A percentile compares a stretch with the other conserved stretches of the same genome.
Evolutionary conservation across 2,888 invertebrate species (phyloP).

Genomic region (Ptilodon capucinus): DNA sequence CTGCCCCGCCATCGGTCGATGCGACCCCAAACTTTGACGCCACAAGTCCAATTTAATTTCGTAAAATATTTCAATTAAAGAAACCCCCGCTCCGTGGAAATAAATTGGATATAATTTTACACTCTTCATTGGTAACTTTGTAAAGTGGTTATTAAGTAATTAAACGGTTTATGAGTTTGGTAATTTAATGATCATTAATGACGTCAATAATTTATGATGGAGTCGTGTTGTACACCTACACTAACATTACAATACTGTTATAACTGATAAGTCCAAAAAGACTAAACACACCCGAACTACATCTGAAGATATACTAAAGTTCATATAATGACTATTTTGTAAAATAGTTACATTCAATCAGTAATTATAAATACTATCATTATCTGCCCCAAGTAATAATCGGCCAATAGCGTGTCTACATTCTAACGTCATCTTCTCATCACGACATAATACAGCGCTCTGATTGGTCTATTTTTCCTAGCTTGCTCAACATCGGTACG

Average conservation of each 20-base stretch:
- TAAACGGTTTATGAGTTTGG: not conserved
- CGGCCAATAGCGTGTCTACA: not conserved
- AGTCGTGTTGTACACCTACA: not conserved
- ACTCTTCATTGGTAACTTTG: conserved; percentile 6
- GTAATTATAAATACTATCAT: too few species aligned
- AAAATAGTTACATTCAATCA: too few species aligned
- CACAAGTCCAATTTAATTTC: conserved; percentile 20
- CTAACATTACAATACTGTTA: not conserved
- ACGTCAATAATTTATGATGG: not conserved
- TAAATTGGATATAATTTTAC: conserved; percentile 11
- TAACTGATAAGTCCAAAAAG: too few species aligned
- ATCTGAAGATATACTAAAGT: too few species aligned
- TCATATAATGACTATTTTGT: too few species aligned
- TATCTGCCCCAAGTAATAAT: not conserved
- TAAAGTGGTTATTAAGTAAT: not conserved
- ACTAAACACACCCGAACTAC: too few species aligned
- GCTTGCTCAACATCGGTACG: not conserved
- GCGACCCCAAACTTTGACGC: conserved; percentile 20
- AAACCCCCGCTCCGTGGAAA: conserved; percentile 12
- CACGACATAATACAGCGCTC: not conserved
- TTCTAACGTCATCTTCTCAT: not conserved
- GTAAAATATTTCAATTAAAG: conserved; percentile 20
- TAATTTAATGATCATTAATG: not conserved
- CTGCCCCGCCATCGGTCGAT: conserved; percentile 9
- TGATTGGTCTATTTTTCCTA: not conserved